Evolutionary conservation across 1,140 invertebrate species (phyloP).

Genomic region (Uloborus diversus): DNA sequence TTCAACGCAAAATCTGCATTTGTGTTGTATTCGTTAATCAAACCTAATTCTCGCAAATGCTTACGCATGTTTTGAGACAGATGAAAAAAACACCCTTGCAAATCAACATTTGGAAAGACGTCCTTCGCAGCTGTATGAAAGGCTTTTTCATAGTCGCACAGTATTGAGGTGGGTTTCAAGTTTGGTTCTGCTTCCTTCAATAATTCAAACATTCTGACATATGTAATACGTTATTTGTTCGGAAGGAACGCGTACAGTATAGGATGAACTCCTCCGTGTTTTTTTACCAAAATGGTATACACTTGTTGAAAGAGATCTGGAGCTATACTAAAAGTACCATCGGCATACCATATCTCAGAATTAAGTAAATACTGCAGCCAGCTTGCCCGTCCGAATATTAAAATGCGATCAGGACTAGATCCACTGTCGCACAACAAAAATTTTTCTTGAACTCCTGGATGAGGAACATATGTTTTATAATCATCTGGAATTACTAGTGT

Average conservation of each 20-base stretch:
- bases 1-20: neutral
- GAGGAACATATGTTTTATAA: no score
- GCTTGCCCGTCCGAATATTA: neutral
- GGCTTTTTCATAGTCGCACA: neutral
- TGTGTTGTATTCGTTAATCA: neutral
- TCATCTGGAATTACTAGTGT: no score
- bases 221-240: no score
- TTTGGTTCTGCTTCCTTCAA: neutral
- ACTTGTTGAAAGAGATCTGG: neutral
- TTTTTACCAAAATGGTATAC: neutral
- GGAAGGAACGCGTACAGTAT: neutral
- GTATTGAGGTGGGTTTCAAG: neutral
- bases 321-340: constrained; percentile 4
- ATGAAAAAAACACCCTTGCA: neutral
- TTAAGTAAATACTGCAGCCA: neutral
- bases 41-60: neutral
- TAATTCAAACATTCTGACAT: neutral
- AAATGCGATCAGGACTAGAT: neutral
- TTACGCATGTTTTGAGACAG: neutral
- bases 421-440: no score
- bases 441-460: no score
- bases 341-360: neutral
- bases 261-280: neutral
- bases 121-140: neutral
- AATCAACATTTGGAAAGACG: neutral